phyloP scores from a whole-genome alignment of 2,113 vertebrate species.

The Engystomops pustulosus region DNA sequence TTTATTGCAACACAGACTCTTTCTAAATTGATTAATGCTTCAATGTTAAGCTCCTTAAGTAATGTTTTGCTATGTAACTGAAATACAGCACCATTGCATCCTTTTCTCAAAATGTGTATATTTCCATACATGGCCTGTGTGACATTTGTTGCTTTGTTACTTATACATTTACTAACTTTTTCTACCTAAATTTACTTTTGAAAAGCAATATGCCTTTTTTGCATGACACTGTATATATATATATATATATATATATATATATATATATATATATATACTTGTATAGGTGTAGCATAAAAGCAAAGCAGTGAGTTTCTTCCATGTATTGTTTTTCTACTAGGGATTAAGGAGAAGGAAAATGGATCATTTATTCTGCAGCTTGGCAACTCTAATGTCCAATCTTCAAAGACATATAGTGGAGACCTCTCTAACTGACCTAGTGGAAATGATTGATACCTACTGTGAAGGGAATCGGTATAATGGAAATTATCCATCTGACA shows the following conservation, averaged over 20 bases:
- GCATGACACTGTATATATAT: no score
- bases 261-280: not conserved
- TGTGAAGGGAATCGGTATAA: conserved; percentile 60
- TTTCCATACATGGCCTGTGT: not conserved
- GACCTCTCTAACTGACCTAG: conserved; percentile 38
- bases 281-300: not conserved
- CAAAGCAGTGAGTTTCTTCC: not conserved
- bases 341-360: conserved; percentile 52
- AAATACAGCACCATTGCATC: not conserved
- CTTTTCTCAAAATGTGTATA: not conserved
- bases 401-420: conserved; percentile 46
- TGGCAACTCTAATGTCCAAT: conserved; percentile 40
- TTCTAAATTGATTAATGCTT: no score
- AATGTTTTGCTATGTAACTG: no score
- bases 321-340: conserved; percentile 41
- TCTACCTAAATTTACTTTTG: not conserved
- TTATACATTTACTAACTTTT: not conserved
- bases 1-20: no score
- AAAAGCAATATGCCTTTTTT: not conserved
- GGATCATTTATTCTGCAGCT: conserved; percentile 57
- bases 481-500: conserved; percentile 59
- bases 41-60: no score
- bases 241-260: no score
- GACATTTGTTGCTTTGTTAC: not conserved
- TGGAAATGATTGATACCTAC: conserved; percentile 49